Conservation (phyloP, 2,113 vertebrate genomes). For the Cygnus atratus region DNA sequence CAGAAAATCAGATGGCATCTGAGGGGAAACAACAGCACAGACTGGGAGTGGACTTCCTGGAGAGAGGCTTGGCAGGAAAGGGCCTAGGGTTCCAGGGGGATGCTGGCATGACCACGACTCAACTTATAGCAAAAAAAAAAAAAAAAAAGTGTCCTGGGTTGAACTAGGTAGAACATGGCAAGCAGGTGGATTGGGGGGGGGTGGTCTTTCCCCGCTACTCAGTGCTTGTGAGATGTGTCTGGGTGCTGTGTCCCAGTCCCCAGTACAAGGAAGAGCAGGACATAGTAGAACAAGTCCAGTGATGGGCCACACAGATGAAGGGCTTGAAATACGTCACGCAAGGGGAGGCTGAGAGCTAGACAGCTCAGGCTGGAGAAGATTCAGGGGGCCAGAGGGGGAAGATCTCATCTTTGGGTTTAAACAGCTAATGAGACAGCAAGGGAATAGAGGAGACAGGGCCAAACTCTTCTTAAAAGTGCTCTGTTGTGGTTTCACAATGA, state of each 20-base stretch:
- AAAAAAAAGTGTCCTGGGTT: too few relatives aligned
- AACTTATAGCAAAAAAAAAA: neutral
- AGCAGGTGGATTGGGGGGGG: accelerated
- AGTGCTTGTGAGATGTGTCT: neutral
- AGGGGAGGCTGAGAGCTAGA: neutral
- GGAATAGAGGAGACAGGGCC: neutral
- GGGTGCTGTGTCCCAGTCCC: neutral
- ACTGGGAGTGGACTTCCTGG: neutral
- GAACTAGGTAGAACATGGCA: too few relatives aligned
- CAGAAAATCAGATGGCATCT: neutral
- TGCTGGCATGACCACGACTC: neutral
- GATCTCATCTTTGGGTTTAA: neutral
- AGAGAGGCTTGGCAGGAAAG: neutral
- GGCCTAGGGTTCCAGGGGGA: accelerated
- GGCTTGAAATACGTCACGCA: neutral
- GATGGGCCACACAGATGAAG: neutral
- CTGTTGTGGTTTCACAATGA: neutral
- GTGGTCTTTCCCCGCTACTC: neutral
- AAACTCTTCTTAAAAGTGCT: neutral
- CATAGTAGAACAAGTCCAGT: neutral
- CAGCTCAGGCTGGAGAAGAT: neutral
- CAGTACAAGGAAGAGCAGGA: too few relatives aligned
- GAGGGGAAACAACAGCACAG: neutral
- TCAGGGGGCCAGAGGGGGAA: neutral
- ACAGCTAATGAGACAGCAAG: neutral